Conservation (phyloP, 2,888 invertebrate species). For the Xiphydria camelus region DNA sequence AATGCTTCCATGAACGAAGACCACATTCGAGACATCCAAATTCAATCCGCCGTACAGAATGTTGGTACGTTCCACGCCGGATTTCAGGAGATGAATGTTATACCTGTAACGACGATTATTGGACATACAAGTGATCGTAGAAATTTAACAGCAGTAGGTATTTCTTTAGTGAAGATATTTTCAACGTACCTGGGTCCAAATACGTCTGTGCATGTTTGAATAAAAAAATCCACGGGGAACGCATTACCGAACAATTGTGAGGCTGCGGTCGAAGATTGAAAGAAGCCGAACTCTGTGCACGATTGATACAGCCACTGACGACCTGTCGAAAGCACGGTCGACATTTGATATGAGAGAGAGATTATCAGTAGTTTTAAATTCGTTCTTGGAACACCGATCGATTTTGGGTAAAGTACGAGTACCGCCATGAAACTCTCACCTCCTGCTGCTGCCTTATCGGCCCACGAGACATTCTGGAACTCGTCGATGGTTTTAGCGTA, state of each 20-base stretch:
- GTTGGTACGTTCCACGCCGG: conserved; percentile 74
- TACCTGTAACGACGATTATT: conserved; percentile 58
- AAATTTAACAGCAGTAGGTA: conserved; percentile 1
- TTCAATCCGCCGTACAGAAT: conserved; percentile 76
- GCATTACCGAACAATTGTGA: conserved; percentile 72
- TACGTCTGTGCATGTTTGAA: conserved; percentile 80
- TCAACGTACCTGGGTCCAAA: conserved; percentile 71
- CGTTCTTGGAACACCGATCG: too few relatives aligned
- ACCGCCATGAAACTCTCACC: too few relatives aligned
- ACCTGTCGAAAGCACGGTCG: too few relatives aligned
- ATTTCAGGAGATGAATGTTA: conserved; percentile 64
- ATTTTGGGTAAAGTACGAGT: too few relatives aligned
- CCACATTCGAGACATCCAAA: conserved; percentile 71
- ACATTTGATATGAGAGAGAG: too few relatives aligned
- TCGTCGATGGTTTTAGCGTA: conserved; percentile 76
- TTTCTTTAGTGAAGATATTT: neutral
- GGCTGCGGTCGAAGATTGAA: conserved; percentile 79
- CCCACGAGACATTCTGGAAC: conserved; percentile 71
- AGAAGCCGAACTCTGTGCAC: conserved; percentile 95
- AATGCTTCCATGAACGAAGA: conserved; percentile 86
- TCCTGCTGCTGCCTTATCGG: conserved; percentile 66
- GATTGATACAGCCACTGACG: conserved; percentile 95
- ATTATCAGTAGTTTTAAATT: too few relatives aligned
- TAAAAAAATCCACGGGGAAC: conserved; percentile 77
- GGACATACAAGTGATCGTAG: neutral